Conservation (phyloP, 2,888 invertebrate genomes). For the Euphydryas editha region DNA sequence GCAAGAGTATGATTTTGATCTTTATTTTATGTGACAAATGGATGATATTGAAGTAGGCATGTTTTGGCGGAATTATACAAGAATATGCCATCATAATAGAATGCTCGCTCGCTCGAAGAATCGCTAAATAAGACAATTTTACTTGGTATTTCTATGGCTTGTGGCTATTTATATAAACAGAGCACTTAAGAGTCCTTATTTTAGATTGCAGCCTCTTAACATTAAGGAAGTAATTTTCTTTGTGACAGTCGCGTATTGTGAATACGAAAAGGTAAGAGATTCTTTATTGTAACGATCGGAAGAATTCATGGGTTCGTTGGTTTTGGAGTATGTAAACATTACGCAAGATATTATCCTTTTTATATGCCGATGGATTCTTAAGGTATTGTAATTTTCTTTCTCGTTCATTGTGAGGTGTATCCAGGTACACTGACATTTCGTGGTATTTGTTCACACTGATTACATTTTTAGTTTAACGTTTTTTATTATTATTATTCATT, state of each 20-base stretch:
- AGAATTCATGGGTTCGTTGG: constrained; percentile 50
- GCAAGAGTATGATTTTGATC: constrained; percentile 16
- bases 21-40: constrained; percentile 12
- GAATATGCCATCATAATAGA: constrained; percentile 45
- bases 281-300: constrained; percentile 40
- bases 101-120: too few species aligned
- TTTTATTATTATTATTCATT: too few species aligned
- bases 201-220: constrained; percentile 48
- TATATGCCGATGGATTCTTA: constrained; percentile 48
- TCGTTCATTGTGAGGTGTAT: constrained; percentile 12
- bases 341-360: constrained; percentile 57
- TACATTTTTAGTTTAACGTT: constrained; percentile 14
- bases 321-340: constrained; percentile 59
- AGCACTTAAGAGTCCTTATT: constrained; percentile 50
- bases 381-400: constrained; percentile 41
- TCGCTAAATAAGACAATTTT: constrained; percentile 61
- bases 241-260: constrained; percentile 45
- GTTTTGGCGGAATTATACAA: not conserved
- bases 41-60: not conserved
- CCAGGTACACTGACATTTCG: constrained; percentile 6
- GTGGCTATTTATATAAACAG: constrained; percentile 62
- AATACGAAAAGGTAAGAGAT: constrained; percentile 36
- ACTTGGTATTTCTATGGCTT: constrained; percentile 60
- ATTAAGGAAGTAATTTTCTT: constrained; percentile 34
- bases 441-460: constrained; percentile 3